Conservation (phyloP, 2,113 vertebrate species). For the Cercopithecus mona region DNA sequence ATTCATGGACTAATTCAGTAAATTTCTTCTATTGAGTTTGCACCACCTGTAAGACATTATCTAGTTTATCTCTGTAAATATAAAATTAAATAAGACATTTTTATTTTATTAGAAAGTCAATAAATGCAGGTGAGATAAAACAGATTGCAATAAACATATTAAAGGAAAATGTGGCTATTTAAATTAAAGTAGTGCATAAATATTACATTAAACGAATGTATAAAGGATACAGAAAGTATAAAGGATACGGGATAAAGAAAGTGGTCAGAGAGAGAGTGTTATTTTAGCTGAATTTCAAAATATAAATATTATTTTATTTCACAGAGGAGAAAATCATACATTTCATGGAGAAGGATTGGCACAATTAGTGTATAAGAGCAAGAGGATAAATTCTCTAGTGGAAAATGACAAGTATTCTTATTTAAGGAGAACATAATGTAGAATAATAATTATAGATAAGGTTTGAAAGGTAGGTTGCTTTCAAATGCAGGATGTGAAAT, state of each 20-base stretch:
- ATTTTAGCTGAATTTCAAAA: not conserved
- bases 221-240: too few relatives aligned
- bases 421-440: not conserved
- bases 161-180: not conserved
- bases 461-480: not conserved
- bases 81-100: not conserved
- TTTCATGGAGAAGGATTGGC: not conserved
- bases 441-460: not conserved
- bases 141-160: not conserved
- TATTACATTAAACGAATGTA: not conserved
- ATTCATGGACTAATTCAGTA: not conserved
- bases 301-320: slow-evolving; percentile 6
- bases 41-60: not conserved
- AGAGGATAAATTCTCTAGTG: not conserved
- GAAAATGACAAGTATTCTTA: not conserved
- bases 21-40: not conserved
- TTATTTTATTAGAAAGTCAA: not conserved
- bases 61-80: not conserved
- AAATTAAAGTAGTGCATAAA: not conserved
- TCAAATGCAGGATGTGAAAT: not conserved
- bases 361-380: slow-evolving; percentile 6
- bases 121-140: not conserved
- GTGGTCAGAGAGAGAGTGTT: not conserved
- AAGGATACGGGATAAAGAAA: not conserved
- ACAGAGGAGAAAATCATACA: not conserved